Conservation (phyloP, 2,113 vertebrate genomes). For the Castor canadensis region DNA sequence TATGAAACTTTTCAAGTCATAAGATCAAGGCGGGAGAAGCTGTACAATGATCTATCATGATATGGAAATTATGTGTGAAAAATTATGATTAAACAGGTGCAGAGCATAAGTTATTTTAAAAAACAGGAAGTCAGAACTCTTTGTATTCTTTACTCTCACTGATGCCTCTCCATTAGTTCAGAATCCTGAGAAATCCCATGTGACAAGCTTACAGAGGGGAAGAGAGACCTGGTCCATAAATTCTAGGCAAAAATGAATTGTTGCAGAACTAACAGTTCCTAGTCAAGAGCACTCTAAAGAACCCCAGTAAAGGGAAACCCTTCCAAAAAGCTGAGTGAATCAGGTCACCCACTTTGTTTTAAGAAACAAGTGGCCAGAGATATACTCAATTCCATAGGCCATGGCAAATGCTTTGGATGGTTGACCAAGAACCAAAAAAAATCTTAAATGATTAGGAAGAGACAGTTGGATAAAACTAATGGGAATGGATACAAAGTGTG, state of each 20-base stretch:
- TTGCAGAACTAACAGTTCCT: neutral
- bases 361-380: neutral
- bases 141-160: neutral
- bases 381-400: neutral
- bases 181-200: neutral
- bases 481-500: neutral
- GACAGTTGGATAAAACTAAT: neutral
- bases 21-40: neutral
- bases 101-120: neutral
- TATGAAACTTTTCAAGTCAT: neutral
- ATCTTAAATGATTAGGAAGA: neutral
- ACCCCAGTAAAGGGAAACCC: neutral
- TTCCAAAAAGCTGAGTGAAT: neutral
- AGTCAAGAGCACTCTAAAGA: neutral
- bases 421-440: neutral
- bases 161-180: neutral
- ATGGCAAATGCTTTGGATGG: neutral
- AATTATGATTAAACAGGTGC: neutral
- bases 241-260: neutral
- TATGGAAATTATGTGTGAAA: neutral
- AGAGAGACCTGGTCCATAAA: neutral
- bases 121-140: neutral
- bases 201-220: neutral
- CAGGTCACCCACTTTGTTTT: neutral
- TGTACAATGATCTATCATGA: neutral